Conservation (phyloP, 2,888 invertebrate genomes). For the Matsumyia berberina region DNA sequence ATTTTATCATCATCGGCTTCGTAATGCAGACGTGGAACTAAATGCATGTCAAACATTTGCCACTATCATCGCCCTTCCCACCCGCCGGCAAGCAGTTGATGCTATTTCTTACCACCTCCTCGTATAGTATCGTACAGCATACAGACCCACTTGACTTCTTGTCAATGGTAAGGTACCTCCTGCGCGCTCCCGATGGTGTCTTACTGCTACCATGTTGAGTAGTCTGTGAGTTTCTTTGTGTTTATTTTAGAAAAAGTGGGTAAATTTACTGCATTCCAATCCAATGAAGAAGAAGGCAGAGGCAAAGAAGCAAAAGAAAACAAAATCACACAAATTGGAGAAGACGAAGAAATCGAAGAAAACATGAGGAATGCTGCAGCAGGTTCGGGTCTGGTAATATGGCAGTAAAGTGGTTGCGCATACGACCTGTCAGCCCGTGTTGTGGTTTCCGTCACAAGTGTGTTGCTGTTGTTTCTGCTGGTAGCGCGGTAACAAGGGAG, state of each 20-base stretch:
- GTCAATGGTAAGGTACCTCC: constrained; percentile 33
- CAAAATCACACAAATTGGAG: constrained; percentile 26
- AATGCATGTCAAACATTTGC: constrained; percentile 63
- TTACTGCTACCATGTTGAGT: constrained; percentile 36
- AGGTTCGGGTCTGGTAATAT: constrained; percentile 48
- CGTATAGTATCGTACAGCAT: constrained; percentile 23
- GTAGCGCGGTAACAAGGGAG: constrained; percentile 17
- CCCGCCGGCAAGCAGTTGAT: background rate
- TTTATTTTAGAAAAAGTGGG: constrained; percentile 67
- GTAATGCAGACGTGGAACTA: constrained; percentile 59
- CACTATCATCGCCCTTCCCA: constrained; percentile 10
- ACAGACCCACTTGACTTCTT: constrained; percentile 70
- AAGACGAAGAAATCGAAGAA: constrained; percentile 43
- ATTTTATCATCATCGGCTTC: constrained; percentile 49
- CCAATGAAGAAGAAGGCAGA: constrained; percentile 54
- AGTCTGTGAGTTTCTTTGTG: constrained; percentile 40
- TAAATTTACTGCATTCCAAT: constrained; percentile 73
- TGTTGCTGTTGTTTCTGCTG: background rate
- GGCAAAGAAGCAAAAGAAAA: constrained; percentile 28
- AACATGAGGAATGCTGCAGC: constrained; percentile 46
- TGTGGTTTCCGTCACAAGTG: constrained; percentile 56
- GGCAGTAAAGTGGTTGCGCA: constrained; percentile 67
- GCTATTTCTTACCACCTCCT: no score
- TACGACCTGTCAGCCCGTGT: constrained; percentile 65
- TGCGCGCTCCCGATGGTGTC: constrained; percentile 19